Evolutionary conservation across 2,113 vertebrate genomes (phyloP).

Genomic region (Prietella phreatophila): DNA sequence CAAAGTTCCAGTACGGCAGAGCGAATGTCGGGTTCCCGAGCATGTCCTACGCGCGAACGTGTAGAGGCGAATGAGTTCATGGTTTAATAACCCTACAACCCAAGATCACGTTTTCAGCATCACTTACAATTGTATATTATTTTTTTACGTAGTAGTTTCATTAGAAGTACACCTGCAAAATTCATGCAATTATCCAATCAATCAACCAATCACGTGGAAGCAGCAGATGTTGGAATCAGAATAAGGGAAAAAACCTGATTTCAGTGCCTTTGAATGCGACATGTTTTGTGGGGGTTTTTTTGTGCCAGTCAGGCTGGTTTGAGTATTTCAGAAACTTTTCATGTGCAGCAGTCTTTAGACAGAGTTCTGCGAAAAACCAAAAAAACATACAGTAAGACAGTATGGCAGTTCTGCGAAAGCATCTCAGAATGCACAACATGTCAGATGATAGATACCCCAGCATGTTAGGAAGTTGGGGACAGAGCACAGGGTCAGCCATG

Average conservation of each 20-base stretch:
- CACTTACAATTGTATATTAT: background rate
- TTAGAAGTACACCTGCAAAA: background rate
- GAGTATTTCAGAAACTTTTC: background rate
- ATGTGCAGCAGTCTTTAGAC: background rate
- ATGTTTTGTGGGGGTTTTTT: background rate
- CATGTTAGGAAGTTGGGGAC: too few relatives aligned
- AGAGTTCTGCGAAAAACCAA: background rate
- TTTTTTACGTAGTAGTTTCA: background rate
- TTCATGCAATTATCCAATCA: background rate
- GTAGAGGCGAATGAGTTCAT: slow-evolving; percentile 1
- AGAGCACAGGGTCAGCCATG: too few relatives aligned
- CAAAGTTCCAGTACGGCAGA: slow-evolving; percentile 97
- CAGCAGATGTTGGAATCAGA: background rate
- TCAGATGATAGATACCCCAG: too few relatives aligned
- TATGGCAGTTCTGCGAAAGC: background rate
- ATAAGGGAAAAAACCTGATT: background rate
- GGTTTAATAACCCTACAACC: background rate
- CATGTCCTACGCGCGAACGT: slow-evolving; percentile 77
- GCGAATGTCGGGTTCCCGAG: slow-evolving; percentile 82
- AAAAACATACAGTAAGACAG: background rate
- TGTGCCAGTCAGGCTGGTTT: background rate
- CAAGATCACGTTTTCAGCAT: background rate
- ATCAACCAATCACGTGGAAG: background rate
- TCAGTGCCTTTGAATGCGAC: background rate
- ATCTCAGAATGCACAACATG: background rate